Evolutionary conservation across 1,140 invertebrate genomes (phyloP).

Genomic region (Lucilia sericata): DNA sequence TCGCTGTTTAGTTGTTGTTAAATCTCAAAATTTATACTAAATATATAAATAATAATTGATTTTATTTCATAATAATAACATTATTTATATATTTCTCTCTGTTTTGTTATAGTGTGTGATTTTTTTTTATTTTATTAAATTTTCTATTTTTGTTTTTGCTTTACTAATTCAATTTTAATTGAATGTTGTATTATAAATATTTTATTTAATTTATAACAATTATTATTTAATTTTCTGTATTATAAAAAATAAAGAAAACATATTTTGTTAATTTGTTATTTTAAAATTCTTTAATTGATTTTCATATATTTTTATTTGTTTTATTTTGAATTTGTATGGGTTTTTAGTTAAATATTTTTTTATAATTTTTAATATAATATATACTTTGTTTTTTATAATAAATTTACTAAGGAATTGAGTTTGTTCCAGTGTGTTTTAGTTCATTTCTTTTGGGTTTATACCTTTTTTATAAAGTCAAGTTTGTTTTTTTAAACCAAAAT

Average conservation of each 20-base stretch:
- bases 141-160: background rate
- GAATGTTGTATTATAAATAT: background rate
- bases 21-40: no score
- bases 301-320: background rate
- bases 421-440: constrained; percentile 14
- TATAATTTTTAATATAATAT: constrained; percentile 29
- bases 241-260: background rate
- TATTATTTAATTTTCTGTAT: background rate
- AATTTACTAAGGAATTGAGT: constrained; percentile 16
- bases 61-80: background rate
- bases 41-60: background rate
- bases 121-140: no score
- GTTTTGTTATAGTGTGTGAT: background rate
- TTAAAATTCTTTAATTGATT: constrained; percentile 6
- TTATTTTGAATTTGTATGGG: background rate
- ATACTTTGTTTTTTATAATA: constrained; percentile 35
- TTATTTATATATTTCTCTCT: background rate
- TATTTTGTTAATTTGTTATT: background rate
- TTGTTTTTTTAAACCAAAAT: background rate
- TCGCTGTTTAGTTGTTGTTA: no score
- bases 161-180: background rate
- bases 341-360: background rate
- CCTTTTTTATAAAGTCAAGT: constrained; percentile 13
- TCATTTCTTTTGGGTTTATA: background rate
- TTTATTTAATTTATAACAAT: background rate